A percentile compares a stretch with the other conserved stretches of the same genome.
phyloP scores from a whole-genome alignment of 1,140 invertebrate genomes.

The Calliphora vicina region DNA sequence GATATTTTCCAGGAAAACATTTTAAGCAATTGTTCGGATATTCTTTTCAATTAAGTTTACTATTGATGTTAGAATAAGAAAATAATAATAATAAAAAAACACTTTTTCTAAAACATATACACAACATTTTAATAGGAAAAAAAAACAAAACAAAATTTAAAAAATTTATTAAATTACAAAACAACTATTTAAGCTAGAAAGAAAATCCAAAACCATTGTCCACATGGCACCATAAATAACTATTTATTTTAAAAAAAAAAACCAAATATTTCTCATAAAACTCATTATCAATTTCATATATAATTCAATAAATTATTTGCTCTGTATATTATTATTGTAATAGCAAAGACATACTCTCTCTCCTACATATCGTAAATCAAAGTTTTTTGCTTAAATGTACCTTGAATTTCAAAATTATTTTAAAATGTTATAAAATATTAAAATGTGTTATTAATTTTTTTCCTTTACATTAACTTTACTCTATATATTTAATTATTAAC shows the following conservation, averaged over 20 bases:
- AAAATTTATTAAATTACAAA: conserved; percentile 15
- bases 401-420: conserved; percentile 28
- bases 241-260: not conserved
- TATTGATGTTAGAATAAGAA: conserved; percentile 5
- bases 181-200: not conserved
- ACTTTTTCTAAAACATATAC: conserved; percentile 8
- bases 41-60: conserved; percentile 5
- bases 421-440: too few relatives aligned
- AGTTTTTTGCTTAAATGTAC: conserved; percentile 30
- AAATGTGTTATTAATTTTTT: too few relatives aligned
- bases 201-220: not conserved
- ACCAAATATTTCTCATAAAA: not conserved
- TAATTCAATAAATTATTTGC: not conserved
- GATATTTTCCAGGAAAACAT: not conserved
- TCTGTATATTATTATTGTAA: too few relatives aligned
- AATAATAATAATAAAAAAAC: not conserved
- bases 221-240: not conserved
- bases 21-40: not conserved
- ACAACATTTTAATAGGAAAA: not conserved
- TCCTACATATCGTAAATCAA: not conserved
- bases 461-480: too few relatives aligned
- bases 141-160: not conserved
- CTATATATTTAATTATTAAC: too few relatives aligned
- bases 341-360: not conserved
- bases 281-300: not conserved